Percentiles rank a stretch among this genome's conserved stretches.
Evolutionary conservation across 2,113 vertebrate genomes (phyloP).

Genomic region (Malurus cyaneus): DNA sequence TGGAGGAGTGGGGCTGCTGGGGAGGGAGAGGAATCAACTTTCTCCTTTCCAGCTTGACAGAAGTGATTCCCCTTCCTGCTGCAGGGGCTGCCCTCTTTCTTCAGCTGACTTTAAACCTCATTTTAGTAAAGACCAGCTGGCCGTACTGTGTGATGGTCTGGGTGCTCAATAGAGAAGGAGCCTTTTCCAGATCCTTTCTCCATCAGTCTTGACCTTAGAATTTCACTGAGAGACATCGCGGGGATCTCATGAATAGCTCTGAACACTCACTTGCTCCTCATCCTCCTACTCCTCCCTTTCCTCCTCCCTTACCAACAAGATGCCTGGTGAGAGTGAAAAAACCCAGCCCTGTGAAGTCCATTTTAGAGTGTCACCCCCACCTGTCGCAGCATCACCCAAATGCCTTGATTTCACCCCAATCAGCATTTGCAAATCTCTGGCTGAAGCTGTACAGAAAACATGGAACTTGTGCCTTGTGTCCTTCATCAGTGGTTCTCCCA

Average conservation of each 20-base stretch:
- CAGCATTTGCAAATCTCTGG: not conserved
- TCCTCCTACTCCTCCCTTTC: not conserved
- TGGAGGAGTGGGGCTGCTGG: not conserved
- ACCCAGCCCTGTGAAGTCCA: not conserved
- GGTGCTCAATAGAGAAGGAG: not conserved
- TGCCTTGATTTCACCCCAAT: not conserved
- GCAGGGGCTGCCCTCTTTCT: not conserved
- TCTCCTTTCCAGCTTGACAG: not conserved
- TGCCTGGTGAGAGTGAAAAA: not conserved
- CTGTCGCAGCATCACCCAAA: not conserved
- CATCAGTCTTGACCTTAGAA: not conserved
- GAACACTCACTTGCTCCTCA: not conserved
- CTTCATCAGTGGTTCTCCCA: rapidly evolving
- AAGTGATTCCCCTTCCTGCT: not conserved
- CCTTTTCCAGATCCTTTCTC: not conserved
- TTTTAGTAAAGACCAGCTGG: not conserved
- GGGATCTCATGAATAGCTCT: not conserved
- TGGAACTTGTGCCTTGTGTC: not conserved
- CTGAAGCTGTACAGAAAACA: not conserved
- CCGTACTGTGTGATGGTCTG: not conserved
- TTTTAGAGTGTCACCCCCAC: not conserved
- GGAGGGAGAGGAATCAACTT: not conserved
- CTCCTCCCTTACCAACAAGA: not conserved
- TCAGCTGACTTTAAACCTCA: not conserved
- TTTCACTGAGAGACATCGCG: not conserved